Evolutionary conservation across 2,113 vertebrate species (phyloP).

Genomic region (Uria aalge): DNA sequence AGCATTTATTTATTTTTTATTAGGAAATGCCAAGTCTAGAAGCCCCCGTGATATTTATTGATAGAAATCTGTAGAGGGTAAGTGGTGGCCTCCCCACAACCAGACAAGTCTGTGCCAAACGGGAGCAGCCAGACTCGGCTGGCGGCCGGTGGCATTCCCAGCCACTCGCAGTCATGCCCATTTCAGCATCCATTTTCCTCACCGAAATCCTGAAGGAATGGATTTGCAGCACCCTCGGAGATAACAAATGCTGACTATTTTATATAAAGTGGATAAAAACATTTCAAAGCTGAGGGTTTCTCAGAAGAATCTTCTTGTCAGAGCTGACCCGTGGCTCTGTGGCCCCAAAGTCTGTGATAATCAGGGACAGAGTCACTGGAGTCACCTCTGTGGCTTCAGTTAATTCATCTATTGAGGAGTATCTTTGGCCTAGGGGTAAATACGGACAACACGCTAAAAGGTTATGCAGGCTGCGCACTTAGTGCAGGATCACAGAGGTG

Average conservation of each 20-base stretch:
- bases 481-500: not conserved
- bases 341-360: accelerated
- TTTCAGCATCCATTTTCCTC: not conserved
- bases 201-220: not conserved
- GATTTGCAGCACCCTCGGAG: not conserved
- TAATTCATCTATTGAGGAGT: not conserved
- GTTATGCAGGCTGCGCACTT: not conserved
- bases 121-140: not conserved
- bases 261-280: not conserved
- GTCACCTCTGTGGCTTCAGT: not conserved
- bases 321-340: not conserved
- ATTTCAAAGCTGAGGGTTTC: not conserved
- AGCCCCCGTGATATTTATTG: not conserved
- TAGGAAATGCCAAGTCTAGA: not conserved
- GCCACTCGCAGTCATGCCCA: accelerated
- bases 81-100: not conserved
- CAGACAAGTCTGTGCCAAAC: not conserved
- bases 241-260: not conserved
- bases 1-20: not conserved
- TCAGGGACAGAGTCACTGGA: accelerated
- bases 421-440: not conserved
- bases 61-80: not conserved
- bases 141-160: not conserved
- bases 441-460: too few species aligned
- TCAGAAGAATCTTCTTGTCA: not conserved